Percentiles rank a stretch among this genome's conserved stretches.
phyloP scores from a whole-genome alignment of 2,888 invertebrate genomes.

The Ochlodes sylvanus region DNA sequence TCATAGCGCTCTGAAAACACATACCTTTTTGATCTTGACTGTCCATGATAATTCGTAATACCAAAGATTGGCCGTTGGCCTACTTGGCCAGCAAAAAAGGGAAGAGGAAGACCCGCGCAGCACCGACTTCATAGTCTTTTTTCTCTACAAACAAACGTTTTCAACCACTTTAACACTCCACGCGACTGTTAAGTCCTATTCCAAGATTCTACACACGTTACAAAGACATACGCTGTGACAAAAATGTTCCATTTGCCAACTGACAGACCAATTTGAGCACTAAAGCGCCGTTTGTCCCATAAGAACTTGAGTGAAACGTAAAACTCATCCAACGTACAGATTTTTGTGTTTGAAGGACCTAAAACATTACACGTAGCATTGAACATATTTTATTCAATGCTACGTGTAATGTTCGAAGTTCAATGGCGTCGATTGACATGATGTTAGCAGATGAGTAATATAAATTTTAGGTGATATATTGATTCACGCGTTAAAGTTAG shows the following conservation, averaged over 20 bases:
- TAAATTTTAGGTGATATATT: too few species aligned
- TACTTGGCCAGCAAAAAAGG: too few species aligned
- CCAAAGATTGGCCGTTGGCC: too few species aligned
- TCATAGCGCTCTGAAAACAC: too few species aligned
- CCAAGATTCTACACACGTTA: constrained; percentile 1
- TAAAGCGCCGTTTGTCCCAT: constrained; percentile 26
- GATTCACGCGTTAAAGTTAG: too few species aligned
- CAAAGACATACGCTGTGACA: constrained; percentile 19
- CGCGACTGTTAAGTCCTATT: background rate
- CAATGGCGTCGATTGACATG: too few species aligned
- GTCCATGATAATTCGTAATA: too few species aligned
- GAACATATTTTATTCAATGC: too few species aligned
- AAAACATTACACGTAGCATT: too few species aligned
- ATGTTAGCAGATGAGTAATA: too few species aligned
- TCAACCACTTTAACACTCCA: background rate
- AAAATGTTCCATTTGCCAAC: constrained; percentile 29
- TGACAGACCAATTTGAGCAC: constrained; percentile 26
- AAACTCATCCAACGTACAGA: constrained; percentile 1
- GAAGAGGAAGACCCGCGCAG: background rate
- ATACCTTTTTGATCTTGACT: too few species aligned
- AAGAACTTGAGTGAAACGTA: constrained; percentile 27
- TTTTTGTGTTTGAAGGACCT: constrained; percentile 3
- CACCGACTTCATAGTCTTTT: background rate
- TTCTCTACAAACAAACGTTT: constrained; percentile 4
- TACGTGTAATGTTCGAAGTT: too few species aligned